Percentiles rank a stretch among this genome's conserved stretches.
phyloP scores from a whole-genome alignment of 2,797 vertebrate species.

The Macrochelys suwanniensis region DNA sequence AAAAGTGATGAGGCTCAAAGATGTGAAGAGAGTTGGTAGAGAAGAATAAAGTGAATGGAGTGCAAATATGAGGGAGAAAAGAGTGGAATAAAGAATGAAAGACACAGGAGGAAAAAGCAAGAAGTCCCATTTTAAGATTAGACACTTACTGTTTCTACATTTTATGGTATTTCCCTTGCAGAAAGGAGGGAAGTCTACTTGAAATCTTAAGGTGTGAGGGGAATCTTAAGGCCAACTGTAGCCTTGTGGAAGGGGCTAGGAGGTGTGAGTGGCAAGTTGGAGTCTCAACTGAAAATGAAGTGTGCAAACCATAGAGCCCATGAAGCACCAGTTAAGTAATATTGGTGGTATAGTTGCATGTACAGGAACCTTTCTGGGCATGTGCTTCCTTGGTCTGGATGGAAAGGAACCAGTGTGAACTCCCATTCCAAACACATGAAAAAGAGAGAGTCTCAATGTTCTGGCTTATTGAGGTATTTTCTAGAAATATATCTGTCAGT shows the following conservation, averaged over 20 bases:
- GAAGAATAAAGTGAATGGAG: background rate
- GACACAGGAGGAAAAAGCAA: background rate
- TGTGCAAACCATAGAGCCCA: background rate
- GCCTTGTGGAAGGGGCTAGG: background rate
- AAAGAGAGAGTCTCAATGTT: background rate
- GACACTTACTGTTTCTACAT: background rate
- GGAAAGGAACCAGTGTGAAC: fast-evolving
- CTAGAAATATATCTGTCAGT: background rate
- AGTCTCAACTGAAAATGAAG: background rate
- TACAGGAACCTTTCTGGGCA: fast-evolving
- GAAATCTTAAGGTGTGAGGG: background rate
- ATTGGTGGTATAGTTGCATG: background rate
- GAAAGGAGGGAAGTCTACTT: background rate
- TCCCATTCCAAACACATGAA: background rate
- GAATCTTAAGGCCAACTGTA: background rate
- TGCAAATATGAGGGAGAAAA: background rate
- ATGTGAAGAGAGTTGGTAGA: background rate
- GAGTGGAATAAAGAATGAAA: background rate
- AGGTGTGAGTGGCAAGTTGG: background rate
- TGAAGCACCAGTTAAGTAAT: background rate
- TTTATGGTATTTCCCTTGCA: background rate
- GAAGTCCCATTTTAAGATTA: background rate
- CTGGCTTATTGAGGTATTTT: background rate
- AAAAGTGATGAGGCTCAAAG: background rate
- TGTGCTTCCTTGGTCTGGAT: background rate